Conservation (phyloP, 2,888 invertebrate genomes). For the Tenodera sinensis region DNA sequence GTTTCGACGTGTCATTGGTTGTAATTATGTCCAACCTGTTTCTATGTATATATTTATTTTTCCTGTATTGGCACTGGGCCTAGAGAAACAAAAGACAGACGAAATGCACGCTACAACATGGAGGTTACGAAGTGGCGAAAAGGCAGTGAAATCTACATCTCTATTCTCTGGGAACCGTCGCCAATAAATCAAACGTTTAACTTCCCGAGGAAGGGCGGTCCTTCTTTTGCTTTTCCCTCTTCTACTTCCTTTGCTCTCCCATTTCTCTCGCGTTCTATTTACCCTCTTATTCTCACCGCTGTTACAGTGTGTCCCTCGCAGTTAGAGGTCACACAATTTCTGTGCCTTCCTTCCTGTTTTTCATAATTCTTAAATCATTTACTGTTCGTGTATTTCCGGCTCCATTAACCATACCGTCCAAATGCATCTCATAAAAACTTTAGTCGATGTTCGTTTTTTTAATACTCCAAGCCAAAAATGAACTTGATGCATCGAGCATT, state of each 20-base stretch:
- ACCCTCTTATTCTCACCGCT: not conserved
- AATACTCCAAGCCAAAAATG: too few species aligned
- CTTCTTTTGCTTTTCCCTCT: not conserved
- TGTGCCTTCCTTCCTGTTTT: not conserved
- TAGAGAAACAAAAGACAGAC: too few species aligned
- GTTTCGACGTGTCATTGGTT: too few species aligned
- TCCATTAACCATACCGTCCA: too few species aligned
- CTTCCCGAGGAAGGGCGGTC: not conserved
- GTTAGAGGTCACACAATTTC: not conserved
- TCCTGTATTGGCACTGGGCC: too few species aligned
- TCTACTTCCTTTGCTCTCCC: not conserved
- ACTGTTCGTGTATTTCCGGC: too few species aligned
- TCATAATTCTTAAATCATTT: not conserved
- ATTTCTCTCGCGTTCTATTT: not conserved
- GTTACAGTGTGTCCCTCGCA: not conserved
- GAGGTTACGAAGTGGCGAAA: not conserved
- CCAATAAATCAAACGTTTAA: slow-evolving; percentile 11
- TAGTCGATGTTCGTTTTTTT: too few species aligned
- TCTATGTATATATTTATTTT: too few species aligned
- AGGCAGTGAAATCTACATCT: slow-evolving; percentile 2
- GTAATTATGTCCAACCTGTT: too few species aligned
- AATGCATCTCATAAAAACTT: too few species aligned
- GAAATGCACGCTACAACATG: not conserved
- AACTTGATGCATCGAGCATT: too few species aligned
- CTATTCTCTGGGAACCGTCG: not conserved